Evolutionary conservation across 2,797 vertebrate genomes (phyloP).

Genomic region (Nothura maculosa): DNA sequence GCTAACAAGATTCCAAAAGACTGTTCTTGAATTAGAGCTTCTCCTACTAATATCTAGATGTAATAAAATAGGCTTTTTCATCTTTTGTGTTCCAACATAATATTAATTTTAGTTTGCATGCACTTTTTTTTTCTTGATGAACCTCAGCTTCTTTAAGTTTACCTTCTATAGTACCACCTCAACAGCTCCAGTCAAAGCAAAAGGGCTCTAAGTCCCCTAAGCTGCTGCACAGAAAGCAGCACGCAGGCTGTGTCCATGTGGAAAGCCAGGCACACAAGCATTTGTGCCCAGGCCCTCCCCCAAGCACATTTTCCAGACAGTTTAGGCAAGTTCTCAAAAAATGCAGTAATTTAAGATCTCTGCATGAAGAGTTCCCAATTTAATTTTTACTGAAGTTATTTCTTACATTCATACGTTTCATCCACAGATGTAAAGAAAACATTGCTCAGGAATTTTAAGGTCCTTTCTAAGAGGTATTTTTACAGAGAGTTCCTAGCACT

Average conservation of each 20-base stretch:
- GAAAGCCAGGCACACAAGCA: neutral
- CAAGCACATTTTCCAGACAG: neutral
- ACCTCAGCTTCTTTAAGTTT: neutral
- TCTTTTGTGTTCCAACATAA: neutral
- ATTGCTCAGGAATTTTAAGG: neutral
- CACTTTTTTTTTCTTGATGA: neutral
- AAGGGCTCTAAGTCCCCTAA: neutral
- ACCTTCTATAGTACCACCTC: neutral
- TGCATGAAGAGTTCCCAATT: neutral
- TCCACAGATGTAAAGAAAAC: neutral
- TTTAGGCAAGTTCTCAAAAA: neutral
- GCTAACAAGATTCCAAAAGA: neutral
- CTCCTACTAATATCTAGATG: neutral
- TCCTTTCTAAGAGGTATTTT: neutral
- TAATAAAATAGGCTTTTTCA: neutral
- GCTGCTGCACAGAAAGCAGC: neutral
- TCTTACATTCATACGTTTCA: neutral
- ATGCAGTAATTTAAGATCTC: neutral
- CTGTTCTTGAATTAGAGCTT: neutral
- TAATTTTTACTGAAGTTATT: neutral
- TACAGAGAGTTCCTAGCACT: neutral
- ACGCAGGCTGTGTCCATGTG: neutral
- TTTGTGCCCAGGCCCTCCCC: neutral
- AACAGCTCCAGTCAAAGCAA: neutral
- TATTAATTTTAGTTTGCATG: neutral